Base-by-base conservation (phyloP, 1,140 invertebrate species). In the Drosophila obscura region DNA sequence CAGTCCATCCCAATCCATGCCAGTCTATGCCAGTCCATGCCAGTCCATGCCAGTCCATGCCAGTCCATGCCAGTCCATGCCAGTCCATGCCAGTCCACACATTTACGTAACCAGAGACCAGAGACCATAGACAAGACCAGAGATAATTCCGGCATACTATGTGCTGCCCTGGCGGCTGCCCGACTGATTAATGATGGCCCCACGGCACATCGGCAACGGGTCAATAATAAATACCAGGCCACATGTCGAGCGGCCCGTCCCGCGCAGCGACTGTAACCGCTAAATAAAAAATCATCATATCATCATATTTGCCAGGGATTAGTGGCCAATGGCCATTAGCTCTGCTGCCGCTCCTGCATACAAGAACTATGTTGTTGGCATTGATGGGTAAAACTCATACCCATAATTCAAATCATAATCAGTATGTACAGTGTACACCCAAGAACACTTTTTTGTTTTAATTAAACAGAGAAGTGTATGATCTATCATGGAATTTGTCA, bases 161-260 rank as follows among this genome's bases (percentile, higher is more conserved):
- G 11, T 48, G 59, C 45, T 46, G 15, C 45, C 31, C 35, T 11
- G 35, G 35, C 35, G 11, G 51, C 16, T 28, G 35, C 22, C 63
- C 58, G 57, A 65, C 31, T 79, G 83, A 87, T 88, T 88, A 87
- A 87, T 88, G 82, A 82, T 82, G 66, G 50, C 28, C 46, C 26
- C 28, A 39, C 4, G 11, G 11, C 35, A 13, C 11, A 13, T 13
- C 1, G n/a, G 6, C 19, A 13, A 13, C 43, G 24, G 13, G 55
- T 24, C 71, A 72, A 55, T 72, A 56, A 72, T 74, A 57, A 72
- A 75, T 75, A 22, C 7, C 0, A 15, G 13, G 41, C 16, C 57
- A 55, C 24, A 43, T 59, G 44, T 41, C 60, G 57, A 31, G 22
- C 50, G 60, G 43, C 28, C 46, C 63, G 62, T 63, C 43, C 61